phyloP scores from a whole-genome alignment of 2,888 invertebrate genomes.

The Rhagonycha fulva region DNA sequence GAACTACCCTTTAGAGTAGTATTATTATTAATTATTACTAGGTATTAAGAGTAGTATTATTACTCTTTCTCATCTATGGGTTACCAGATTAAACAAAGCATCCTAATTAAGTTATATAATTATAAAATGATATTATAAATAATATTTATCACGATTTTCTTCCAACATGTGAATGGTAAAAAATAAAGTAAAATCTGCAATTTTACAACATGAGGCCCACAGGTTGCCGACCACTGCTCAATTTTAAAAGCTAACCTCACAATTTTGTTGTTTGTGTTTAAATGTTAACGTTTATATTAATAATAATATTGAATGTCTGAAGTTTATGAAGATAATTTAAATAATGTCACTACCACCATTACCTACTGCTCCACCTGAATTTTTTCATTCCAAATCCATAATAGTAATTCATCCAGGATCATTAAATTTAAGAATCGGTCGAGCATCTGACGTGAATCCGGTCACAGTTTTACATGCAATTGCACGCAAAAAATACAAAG shows the following conservation, averaged over 20 bases:
- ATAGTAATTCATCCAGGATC: constrained; percentile 97
- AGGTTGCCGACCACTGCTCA: too few relatives aligned
- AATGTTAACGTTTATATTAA: not conserved
- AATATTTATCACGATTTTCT: too few relatives aligned
- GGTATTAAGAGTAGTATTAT: too few relatives aligned
- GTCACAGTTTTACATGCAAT: constrained; percentile 84
- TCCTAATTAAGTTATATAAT: too few relatives aligned
- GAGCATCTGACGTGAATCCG: constrained; percentile 89
- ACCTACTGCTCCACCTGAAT: not conserved
- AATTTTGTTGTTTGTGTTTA: not conserved
- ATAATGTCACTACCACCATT: not conserved
- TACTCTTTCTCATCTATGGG: too few relatives aligned
- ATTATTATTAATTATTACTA: too few relatives aligned
- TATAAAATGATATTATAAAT: too few relatives aligned
- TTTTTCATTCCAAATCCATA: constrained; percentile 75
- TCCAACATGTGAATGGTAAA: too few relatives aligned
- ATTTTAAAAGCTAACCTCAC: not conserved
- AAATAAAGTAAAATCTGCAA: too few relatives aligned
- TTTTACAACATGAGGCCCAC: too few relatives aligned
- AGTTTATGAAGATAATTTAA: not conserved
- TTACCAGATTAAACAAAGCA: too few relatives aligned
- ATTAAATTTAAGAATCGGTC: constrained; percentile 83
- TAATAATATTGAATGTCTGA: not conserved
- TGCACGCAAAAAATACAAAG: constrained; percentile 67
- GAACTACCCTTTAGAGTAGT: too few relatives aligned